phyloP scores from a whole-genome alignment of 2,113 vertebrate genomes.

The Hemiprocne comata region DNA sequence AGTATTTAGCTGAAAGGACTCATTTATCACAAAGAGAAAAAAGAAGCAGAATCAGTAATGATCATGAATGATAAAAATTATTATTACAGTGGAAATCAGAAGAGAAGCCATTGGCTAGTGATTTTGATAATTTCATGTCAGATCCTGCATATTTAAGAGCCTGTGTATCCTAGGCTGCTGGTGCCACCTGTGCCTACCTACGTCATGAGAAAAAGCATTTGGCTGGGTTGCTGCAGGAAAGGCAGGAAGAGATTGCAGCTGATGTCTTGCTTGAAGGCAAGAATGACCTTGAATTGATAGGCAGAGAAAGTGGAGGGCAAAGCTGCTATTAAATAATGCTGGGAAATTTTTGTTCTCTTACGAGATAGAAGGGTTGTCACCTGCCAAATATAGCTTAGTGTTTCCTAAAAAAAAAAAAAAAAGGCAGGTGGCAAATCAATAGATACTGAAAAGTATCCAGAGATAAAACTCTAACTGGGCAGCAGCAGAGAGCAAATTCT shows the following conservation, averaged over 20 bases:
- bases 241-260: not conserved
- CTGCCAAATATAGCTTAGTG: not conserved
- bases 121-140: not conserved
- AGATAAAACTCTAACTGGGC: not conserved
- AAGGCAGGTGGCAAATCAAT: not conserved
- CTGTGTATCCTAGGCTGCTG: not conserved
- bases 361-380: not conserved
- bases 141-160: not conserved
- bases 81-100: not conserved
- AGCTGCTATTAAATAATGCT: not conserved
- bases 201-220: not conserved
- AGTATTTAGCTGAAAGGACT: not conserved
- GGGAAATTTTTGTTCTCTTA: not conserved
- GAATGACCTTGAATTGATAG: not conserved
- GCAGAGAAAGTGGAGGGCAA: not conserved
- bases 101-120: not conserved
- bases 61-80: not conserved
- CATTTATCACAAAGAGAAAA: not conserved
- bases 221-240: not conserved
- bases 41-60: not conserved
- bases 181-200: not conserved
- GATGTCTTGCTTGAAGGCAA: not conserved
- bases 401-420: not conserved
- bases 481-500: not conserved
- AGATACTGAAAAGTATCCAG: not conserved